Conservation (phyloP, 2,113 vertebrate species). For the human (Homo sapiens) region GRCh38 chr2:218873501-218874000, state of each 20-base stretch:
- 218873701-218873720: slow-evolving; percentile 96
- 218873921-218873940: fast-evolving
- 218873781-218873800: slow-evolving; percentile 98
- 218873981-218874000: neutral
- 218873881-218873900: neutral
- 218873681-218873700: slow-evolving; percentile 96
- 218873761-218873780: slow-evolving; percentile 98
- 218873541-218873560: slow-evolving; percentile 95
- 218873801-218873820: slow-evolving; percentile 95
- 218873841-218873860: slow-evolving; percentile 80
- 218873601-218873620: slow-evolving; percentile 96
- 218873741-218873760: slow-evolving; percentile 95
- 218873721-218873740: slow-evolving; percentile 92
- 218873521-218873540: slow-evolving; percentile 98
- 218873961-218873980: neutral
- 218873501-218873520: slow-evolving; percentile 97
- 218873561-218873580: slow-evolving; percentile 96
- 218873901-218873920: neutral
- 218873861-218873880: neutral
- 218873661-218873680: slow-evolving; percentile 94
- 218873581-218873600: slow-evolving; percentile 93
- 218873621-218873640: slow-evolving; percentile 97
- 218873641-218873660: slow-evolving; percentile 95
- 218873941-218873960: neutral
- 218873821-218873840: slow-evolving; percentile 95